These are phyloP conservation scores for Athetis lepigone DNA, from an alignment of 2,888 invertebrate species.

Conservation along the genomic window DNA sequence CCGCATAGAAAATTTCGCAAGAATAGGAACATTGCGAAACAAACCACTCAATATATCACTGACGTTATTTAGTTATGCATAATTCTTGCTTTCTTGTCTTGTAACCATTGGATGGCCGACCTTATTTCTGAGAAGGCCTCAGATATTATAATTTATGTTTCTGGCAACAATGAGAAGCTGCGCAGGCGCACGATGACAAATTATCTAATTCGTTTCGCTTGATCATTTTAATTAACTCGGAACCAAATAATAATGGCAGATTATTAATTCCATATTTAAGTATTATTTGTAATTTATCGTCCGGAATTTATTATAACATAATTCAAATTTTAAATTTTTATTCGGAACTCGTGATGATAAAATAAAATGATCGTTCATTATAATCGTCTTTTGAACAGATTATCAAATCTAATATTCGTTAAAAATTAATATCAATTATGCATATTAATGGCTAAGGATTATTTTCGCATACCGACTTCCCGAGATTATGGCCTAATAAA, in stretches of 20 bases:
- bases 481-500: conserved; percentile 35
- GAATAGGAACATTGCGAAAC: conserved; percentile 36
- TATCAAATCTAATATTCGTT: conserved; percentile 40
- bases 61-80: conserved; percentile 52
- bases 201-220: conserved; percentile 83
- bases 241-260: conserved; percentile 64
- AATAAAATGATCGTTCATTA: conserved; percentile 27
- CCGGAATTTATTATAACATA: conserved; percentile 47
- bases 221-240: conserved; percentile 84
- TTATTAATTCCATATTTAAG: conserved; percentile 58
- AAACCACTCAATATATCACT: conserved; percentile 38
- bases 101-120: conserved; percentile 40
- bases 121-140: conserved; percentile 81
- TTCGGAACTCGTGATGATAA: conserved; percentile 39
- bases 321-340: conserved; percentile 40
- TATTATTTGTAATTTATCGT: conserved; percentile 55
- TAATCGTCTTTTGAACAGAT: conserved; percentile 27
- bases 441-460: conserved; percentile 40
- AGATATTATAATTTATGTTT: conserved; percentile 77
- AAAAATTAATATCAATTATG: conserved; percentile 55
- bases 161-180: conserved; percentile 73
- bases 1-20: conserved; percentile 29
- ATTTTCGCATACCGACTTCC: conserved; percentile 25
- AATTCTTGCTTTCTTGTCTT: conserved; percentile 53
- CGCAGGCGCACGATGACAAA: conserved; percentile 82